These are phyloP conservation scores for Malachius bipustulatus DNA, from an alignment of 2,888 invertebrate species.

Conservation along the genomic window DNA sequence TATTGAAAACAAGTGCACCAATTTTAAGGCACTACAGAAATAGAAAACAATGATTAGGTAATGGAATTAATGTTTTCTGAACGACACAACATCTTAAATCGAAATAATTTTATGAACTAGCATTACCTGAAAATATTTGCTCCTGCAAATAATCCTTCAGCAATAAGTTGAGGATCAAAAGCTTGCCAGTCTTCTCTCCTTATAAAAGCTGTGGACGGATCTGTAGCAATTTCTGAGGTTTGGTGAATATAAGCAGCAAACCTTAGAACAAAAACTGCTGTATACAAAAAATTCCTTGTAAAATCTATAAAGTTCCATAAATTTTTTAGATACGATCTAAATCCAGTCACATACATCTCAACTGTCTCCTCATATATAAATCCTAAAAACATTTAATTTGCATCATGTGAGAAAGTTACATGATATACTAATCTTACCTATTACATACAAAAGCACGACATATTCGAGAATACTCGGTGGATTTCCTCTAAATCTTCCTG, in stretches of 20 bases:
- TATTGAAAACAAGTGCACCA: conserved; percentile 94
- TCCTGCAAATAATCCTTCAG: conserved; percentile 86
- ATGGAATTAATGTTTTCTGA: no score
- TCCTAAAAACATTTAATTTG: conserved; percentile 49
- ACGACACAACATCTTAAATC: no score
- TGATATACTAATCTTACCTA: conserved; percentile 57
- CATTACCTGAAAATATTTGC: conserved; percentile 79
- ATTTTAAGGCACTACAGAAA: conserved; percentile 68
- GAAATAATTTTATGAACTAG: not conserved
- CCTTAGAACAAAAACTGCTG: conserved; percentile 55
- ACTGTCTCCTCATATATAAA: conserved; percentile 89
- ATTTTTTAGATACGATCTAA: conserved; percentile 74
- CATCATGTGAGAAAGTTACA: no score
- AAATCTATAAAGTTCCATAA: conserved; percentile 98
- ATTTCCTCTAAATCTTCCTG: conserved; percentile 67
- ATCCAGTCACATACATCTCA: conserved; percentile 81
- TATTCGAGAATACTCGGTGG: conserved; percentile 75
- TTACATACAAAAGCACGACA: conserved; percentile 70
- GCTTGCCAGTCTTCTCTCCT: conserved; percentile 82
- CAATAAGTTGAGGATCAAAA: conserved; percentile 87
- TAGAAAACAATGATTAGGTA: conserved; percentile 9
- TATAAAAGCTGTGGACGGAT: conserved; percentile 60
- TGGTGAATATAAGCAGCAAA: conserved; percentile 67
- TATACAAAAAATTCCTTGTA: conserved; percentile 76
- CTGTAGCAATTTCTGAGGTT: conserved; percentile 49